Conservation (phyloP, 2,888 invertebrate species). For the Halocaridina rubra region DNA sequence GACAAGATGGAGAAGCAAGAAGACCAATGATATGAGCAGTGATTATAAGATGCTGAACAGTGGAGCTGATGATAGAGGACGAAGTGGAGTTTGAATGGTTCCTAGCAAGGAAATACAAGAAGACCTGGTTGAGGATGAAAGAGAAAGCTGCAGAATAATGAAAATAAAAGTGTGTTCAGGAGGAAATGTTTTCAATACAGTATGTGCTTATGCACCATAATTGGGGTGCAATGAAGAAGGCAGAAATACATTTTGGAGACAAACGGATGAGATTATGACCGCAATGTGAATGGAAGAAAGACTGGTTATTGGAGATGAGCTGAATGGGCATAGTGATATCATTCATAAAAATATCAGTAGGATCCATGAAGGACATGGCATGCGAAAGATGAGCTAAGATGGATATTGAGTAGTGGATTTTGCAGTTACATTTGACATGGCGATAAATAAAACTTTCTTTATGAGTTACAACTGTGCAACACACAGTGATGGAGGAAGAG, state of each 20-base stretch:
- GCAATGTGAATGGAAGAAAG: background rate
- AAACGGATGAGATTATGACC: background rate
- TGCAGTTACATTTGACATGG: no score
- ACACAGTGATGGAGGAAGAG: no score
- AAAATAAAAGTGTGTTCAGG: background rate
- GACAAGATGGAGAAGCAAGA: background rate
- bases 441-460: no score
- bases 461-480: no score
- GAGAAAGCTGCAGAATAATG: background rate
- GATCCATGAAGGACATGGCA: background rate
- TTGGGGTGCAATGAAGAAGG: background rate
- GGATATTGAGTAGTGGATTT: slow-evolving; percentile 4
- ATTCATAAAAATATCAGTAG: background rate
- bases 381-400: background rate
- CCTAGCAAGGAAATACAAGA: background rate
- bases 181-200: background rate
- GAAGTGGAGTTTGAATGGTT: slow-evolving; percentile 6
- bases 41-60: no score
- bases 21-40: background rate
- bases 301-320: background rate
- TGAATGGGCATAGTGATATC: no score
- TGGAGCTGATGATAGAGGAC: background rate
- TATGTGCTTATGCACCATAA: background rate
- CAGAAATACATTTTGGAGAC: background rate
- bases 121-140: background rate